phyloP scores from a whole-genome alignment of 2,888 invertebrate species.

The Rotaria macrura region DNA sequence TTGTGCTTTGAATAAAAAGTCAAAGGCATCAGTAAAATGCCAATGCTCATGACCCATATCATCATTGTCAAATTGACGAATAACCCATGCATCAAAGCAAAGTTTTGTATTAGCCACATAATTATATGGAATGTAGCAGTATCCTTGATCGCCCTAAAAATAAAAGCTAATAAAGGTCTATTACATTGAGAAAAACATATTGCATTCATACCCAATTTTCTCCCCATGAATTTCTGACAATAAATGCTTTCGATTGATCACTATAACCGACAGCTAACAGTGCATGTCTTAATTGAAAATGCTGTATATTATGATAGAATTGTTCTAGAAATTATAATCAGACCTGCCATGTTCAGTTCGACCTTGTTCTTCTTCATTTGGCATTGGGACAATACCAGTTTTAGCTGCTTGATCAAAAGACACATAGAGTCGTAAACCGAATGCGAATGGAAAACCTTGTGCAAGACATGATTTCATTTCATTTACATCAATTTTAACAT shows the following conservation, averaged over 20 bases:
- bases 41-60: neutral
- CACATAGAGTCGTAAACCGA: neutral
- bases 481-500: neutral
- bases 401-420: neutral
- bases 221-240: neutral
- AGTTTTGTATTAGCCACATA: neutral
- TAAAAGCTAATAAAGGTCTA: neutral
- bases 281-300: neutral
- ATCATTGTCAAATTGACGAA: neutral
- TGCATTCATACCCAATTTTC: neutral
- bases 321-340: neutral
- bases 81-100: neutral
- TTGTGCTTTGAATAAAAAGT: too few relatives aligned
- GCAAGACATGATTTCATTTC: constrained; percentile 1
- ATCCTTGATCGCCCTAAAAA: neutral
- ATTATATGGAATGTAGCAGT: neutral
- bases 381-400: neutral
- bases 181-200: neutral
- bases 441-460: neutral
- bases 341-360: neutral
- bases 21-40: neutral
- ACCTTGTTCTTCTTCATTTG: neutral
- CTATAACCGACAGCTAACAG: neutral
- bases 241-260: neutral
- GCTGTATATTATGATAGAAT: neutral